phyloP scores from a whole-genome alignment of 2,113 vertebrate species.

The Pogonocichla stellata region DNA sequence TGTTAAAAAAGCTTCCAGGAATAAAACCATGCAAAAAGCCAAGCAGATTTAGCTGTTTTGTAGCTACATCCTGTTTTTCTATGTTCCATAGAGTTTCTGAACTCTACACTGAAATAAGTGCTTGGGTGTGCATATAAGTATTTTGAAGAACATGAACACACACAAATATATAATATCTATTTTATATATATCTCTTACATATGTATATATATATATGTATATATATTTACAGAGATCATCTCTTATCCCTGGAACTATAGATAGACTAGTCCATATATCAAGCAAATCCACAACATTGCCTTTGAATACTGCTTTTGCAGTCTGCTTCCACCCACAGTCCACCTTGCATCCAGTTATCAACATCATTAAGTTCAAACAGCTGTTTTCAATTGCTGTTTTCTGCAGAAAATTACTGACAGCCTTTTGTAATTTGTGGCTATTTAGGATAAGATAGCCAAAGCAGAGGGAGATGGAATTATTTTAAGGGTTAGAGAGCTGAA shows the following conservation, averaged over 20 bases:
- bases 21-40: not conserved
- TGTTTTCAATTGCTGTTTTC: not conserved
- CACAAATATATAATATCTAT: not conserved
- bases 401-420: not conserved
- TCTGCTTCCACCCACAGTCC: not conserved
- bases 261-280: not conserved
- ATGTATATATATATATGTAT: not conserved
- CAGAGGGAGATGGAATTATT: not conserved
- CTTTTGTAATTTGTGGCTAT: not conserved
- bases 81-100: not conserved
- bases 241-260: not conserved
- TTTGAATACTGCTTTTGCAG: not conserved
- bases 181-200: no score
- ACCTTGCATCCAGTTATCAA: not conserved
- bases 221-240: not conserved
- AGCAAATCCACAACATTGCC: not conserved
- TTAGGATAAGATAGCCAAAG: not conserved
- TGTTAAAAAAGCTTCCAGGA: slow-evolving; percentile 16
- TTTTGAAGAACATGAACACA: not conserved
- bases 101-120: not conserved
- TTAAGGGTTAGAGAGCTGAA: not conserved
- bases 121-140: fast-evolving
- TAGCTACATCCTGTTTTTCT: not conserved
- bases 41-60: not conserved
- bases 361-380: not conserved